Base-by-base conservation (phyloP, 2,797 vertebrate species). In the Sciurus carolinensis region DNA sequence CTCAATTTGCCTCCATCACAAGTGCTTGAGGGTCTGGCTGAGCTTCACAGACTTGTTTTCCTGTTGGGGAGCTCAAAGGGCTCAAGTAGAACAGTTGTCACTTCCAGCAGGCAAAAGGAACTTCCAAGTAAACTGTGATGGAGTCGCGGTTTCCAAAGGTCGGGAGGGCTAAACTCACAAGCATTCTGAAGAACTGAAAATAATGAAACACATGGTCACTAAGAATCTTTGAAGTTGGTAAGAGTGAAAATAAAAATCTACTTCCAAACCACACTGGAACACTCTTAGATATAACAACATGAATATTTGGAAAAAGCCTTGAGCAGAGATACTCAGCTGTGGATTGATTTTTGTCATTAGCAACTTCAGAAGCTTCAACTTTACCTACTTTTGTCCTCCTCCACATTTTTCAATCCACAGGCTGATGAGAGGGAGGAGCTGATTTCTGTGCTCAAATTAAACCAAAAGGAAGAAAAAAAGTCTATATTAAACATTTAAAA, bases 401-500 rank as follows among this genome's bases (percentile, higher is more conserved):
- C 47, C 12, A 1, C 66, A 90, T 90, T 79, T 90, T 75, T 97
- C 91, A 88, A 88, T 47, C 6, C 92, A 36, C 73, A 54, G 91
- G 67, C 75, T 97, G 66, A 54, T 86, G 64, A 97, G 94, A 81
- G 13, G 57, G 26, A 95, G 64, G 66, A 72, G n/a, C 3, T 22
- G 0, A 80, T 42, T 26, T 33, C 33, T 81, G 7, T 84, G 42
- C 76, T 89, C 22, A 97, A 96, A 89, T 62, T 97, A 93, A 66
- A 71, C 14, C 36, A 59, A 94, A 95, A 59, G 9, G 11, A 28
- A 75, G 52, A 9, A 10, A 20, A 81, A 17, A 72, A 14, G 67
- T 90, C 67, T 22, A 20, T 93, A 75, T 90, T 80, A 97, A 98
- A 96, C 9, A 79, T 97, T 96, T 97, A 97, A 95, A 95, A 97